Evolutionary conservation across 1,140 invertebrate genomes (phyloP).

Genomic region (Nasonia giraulti): DNA sequence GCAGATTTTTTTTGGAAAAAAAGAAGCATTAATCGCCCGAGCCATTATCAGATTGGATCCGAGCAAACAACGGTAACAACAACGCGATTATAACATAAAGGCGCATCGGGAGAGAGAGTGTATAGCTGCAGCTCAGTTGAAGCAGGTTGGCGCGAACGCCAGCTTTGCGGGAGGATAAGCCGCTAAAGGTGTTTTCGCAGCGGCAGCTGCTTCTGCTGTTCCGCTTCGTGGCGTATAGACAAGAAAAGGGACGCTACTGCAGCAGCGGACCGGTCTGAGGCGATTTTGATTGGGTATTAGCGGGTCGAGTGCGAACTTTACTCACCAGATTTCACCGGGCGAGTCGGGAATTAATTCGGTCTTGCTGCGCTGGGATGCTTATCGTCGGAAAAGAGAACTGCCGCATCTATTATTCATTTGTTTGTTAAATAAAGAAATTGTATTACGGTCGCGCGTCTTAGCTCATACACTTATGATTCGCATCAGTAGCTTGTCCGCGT

Average conservation of each 20-base stretch:
- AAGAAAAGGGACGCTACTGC: slow-evolving; percentile 28
- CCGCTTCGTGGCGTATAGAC: slow-evolving; percentile 7
- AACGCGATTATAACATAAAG: slow-evolving; percentile 33
- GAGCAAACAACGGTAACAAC: not conserved
- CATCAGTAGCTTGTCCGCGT: not conserved
- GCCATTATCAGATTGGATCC: not conserved
- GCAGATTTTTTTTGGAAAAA: too few species aligned
- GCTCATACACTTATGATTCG: not conserved
- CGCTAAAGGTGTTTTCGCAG: slow-evolving; percentile 45
- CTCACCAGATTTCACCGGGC: not conserved
- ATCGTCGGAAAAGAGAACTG: not conserved
- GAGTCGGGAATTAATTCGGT: not conserved
- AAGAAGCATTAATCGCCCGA: not conserved
- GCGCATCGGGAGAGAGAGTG: not conserved
- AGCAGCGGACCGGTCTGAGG: not conserved
- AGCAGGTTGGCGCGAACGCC: not conserved
- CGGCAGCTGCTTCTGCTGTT: not conserved
- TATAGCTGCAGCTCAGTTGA: not conserved
- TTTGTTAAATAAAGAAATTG: not conserved
- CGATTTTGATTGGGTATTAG: slow-evolving; percentile 49
- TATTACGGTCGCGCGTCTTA: not conserved
- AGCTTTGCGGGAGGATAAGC: slow-evolving; percentile 42
- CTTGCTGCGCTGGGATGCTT: not conserved
- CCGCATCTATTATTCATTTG: not conserved
- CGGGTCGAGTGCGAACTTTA: not conserved